A percentile compares a stretch with the other conserved stretches of the same genome.
Evolutionary conservation across 2,888 invertebrate genomes (phyloP).

Genomic region (Podotricha telesiphe): DNA sequence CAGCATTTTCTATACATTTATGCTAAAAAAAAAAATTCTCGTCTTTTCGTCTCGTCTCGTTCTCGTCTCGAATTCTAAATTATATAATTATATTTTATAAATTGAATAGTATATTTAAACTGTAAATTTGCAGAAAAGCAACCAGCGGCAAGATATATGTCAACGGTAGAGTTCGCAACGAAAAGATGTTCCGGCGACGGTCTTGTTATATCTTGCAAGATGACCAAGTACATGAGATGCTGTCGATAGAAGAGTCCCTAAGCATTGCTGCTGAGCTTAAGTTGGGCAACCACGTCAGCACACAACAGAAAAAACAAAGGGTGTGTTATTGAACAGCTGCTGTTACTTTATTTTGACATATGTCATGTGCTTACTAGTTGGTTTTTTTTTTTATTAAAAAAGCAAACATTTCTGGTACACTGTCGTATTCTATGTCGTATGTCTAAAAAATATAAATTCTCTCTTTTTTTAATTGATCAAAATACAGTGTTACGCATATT

Average conservation of each 20-base stretch:
- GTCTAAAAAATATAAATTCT: no score
- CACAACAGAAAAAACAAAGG: slow-evolving; percentile 85
- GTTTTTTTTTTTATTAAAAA: no score
- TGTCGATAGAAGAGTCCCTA: slow-evolving; percentile 94
- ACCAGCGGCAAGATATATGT: slow-evolving; percentile 87
- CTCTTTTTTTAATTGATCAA: no score
- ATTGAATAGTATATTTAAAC: not conserved
- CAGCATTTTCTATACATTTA: no score
- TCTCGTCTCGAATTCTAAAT: no score
- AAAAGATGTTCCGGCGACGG: slow-evolving; percentile 87
- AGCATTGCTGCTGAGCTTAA: slow-evolving; percentile 94
- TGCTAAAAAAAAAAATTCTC: no score
- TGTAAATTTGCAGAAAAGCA: slow-evolving; percentile 62
- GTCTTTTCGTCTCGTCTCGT: no score
- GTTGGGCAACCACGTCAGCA: slow-evolving; percentile 86
- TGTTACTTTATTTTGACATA: not conserved
- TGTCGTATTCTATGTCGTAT: no score
- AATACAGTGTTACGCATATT: no score
- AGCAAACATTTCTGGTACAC: no score
- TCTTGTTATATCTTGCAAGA: slow-evolving; percentile 97
- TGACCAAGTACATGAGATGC: slow-evolving; percentile 90
- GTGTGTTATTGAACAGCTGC: slow-evolving; percentile 66
- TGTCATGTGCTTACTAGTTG: no score
- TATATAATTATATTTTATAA: not conserved
- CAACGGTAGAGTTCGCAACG: slow-evolving; percentile 87